phyloP scores from a whole-genome alignment of 2,113 vertebrate genomes.

The Sceloporus undulatus region DNA sequence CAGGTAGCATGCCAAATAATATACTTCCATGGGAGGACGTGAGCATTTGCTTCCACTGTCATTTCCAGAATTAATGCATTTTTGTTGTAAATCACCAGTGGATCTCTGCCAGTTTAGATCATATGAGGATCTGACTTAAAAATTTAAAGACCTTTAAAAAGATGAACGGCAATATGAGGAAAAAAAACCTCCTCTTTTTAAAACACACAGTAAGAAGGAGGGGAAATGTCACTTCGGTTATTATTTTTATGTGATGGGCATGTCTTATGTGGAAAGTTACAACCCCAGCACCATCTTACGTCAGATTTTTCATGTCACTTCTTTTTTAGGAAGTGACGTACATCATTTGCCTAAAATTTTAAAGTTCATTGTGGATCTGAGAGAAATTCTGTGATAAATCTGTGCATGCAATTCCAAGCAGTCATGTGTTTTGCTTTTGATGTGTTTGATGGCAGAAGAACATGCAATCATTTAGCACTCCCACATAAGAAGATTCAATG shows the following conservation, averaged over 20 bases:
- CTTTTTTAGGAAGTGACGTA: neutral
- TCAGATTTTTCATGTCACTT: neutral
- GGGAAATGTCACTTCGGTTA: neutral
- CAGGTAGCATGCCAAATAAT: slow-evolving; percentile 40
- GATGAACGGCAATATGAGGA: neutral
- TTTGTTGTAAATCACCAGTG: slow-evolving; percentile 19
- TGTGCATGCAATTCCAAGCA: neutral
- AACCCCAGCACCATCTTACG: neutral
- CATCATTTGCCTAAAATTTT: neutral
- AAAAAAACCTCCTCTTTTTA: too few species aligned
- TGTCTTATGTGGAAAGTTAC: neutral
- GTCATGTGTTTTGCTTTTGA: neutral
- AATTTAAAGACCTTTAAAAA: slow-evolving; percentile 18
- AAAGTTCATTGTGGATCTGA: neutral
- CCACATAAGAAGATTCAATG: neutral
- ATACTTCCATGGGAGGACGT: slow-evolving; percentile 16
- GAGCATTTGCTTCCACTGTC: slow-evolving; percentile 28
- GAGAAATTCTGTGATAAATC: neutral
- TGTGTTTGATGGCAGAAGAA: neutral
- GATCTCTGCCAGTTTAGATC: slow-evolving; percentile 20
- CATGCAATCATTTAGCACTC: neutral
- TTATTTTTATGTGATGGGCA: neutral
- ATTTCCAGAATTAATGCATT: slow-evolving; percentile 33
- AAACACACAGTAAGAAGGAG: neutral
- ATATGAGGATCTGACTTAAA: neutral